Base-by-base conservation (phyloP, 2,113 vertebrate genomes). In the Phaethornis superciliosus region DNA sequence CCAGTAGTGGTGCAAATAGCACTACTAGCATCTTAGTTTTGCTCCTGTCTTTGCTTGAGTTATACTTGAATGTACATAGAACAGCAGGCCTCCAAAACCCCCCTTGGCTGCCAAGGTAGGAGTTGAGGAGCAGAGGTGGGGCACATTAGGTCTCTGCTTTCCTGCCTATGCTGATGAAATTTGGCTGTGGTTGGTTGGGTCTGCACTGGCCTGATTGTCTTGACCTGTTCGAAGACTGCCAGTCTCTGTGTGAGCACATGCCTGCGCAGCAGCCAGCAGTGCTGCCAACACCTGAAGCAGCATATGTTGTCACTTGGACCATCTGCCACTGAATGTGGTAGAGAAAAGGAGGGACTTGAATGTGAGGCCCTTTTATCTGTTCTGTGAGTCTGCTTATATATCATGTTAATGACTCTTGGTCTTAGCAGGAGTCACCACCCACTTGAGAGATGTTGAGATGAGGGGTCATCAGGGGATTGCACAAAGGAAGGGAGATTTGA, bases 281-380 rank as follows among this genome's bases (percentile, higher is more conserved):
- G 44, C 83, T 87, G 69, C 81, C 72, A 68, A 4, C 82, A 96
- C 89, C 93, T 91, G 91, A 95, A 93, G 81, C 68, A 77, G 68
- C 94, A 75, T 64, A 68, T 90, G 85, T 63, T 94, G 88, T 94
- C 69, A 27, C 80, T 93, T 83, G n/a, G 78, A 63, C 94, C 91
- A 91, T 96, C 92, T 96, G 92, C 80, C 24, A 1, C 71, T 59
- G 40, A 69, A 40, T 2, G 3, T 26, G 54, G 42, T 30, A 24
- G 51, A 71, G 82, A 77, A 84, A 88, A 86, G 54, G 60, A 88
- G 32, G 52, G 56, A 74, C 49, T 72, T 91, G 52, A 75, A 81
- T 67, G 55, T 52, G 56, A 32, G 82, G 52, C 79, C 67, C 46
- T 90, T 91, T 80, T 89, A 67, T 90, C 82, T 84, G 51, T 76